Base-by-base conservation (phyloP, 2,797 vertebrate species). In the Gymnothorax reevesii region DNA sequence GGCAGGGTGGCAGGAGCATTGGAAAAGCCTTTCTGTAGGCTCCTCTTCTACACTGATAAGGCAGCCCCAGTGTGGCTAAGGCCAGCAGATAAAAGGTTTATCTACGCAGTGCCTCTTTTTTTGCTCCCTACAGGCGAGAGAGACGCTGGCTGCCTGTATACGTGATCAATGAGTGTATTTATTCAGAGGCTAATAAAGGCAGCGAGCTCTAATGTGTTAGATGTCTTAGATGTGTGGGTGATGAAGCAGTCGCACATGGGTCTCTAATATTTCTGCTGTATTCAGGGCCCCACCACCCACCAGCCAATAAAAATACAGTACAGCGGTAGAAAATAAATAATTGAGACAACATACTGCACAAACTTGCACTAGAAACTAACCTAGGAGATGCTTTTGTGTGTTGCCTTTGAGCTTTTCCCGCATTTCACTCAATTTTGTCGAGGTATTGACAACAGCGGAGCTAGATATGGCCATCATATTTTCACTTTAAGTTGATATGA, bases 81-180 rank as follows among this genome's bases (percentile, higher is more conserved):
- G 77, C 52, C 77, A 80, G 77, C 49, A 80, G 77, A 80, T 80
- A 80, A 80, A 55, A 22, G 49, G n/a, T 55, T 80, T 80, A 80
- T 80, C 77, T 80, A n/a, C 4, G 8, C 77, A 22, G 49, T 1
- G 49, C 49, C 77, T 80, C 82, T 83, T 27, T 10, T 59, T 69
- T 54, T 17, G 82, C 57, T 83, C 57, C 15, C 57, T 49, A 59
- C 1, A 42, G 82, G 8, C 6, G 33, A 62, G 57, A 83, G 57
- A 25, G 82, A 83, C 15, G 57, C 57, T 8, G 2, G 7, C 12
- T 8, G 82, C 25, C 57, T 2, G 6, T 22, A 20, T 83, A 12
- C 82, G 2, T 83, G 82, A 83, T 59, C 59, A 20, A 83, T 17
- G 57, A 83, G 7, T 8, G 82, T 57, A 33, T 83, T 83, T 83